Evolutionary conservation across 1,140 invertebrate species (phyloP), one percentile per base, ranked within the genome.

Genomic region (Drosophila sp.): DNA sequence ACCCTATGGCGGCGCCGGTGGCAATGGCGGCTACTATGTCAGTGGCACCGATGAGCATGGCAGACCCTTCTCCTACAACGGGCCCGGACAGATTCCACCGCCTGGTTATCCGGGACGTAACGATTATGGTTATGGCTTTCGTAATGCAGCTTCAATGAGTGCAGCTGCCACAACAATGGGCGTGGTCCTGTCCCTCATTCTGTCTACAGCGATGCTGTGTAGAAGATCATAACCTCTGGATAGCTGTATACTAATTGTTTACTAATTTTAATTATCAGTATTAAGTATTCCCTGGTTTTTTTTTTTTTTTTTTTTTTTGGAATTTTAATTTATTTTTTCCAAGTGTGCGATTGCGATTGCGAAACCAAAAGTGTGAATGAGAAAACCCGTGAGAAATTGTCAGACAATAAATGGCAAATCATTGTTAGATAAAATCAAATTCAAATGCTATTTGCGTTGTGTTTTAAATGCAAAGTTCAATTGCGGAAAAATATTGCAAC

Each of bases 1-100:
- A 0, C 47, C 72, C 17, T 90, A 90, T 5, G 87, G 87, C 6
- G 87, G 86, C 1, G 82, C 86, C 1, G 87, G 79, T 2, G 87
- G 87, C 58, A 90, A 90, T 33, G 87, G 87, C 0, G 87, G 76
- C 38, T 90, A 90, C 70, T 90, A 90, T 29, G 87, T 83, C 0
- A 69, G 82, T 38, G 82, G 87, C 41, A 76, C 79, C 4, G 87
- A 90, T 17, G 87, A 90, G 65, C 87, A 83, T 6, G 87, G 87
- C 0, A 66, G 82, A 1, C 79, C 83, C 40, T 90, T 72, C 32
- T 67, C 76, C 10, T 90, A 90, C n/a, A 83, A 77, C 8, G 78
- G 78, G 29, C 73, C 66, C 30, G 74, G 69, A 11, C 54, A 1
- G 50, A 58, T 6, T 3, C 80, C 69, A 5, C 76, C 76, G 8